Base-by-base conservation (phyloP, 2,888 invertebrate genomes). In the Drosophila nr. fundita region DNA sequence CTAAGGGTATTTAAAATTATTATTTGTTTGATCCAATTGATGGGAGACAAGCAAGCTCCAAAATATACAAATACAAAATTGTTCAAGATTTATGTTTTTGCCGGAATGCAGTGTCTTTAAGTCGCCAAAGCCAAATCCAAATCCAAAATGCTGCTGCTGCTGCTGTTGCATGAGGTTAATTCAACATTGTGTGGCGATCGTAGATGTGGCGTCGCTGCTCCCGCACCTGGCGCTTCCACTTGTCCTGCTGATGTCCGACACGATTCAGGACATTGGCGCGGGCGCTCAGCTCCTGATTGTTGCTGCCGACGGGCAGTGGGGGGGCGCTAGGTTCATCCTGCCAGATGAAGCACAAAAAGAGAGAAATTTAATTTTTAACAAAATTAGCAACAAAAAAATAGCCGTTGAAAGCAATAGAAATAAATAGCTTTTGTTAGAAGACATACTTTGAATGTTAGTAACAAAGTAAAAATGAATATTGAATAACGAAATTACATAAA, bases 111-210 rank as follows among this genome's bases (percentile, higher is more conserved):
- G 73, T 76, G 78, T 88, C 75, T 86, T 86, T 88, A 87, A 84
- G 83, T 87, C 80, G 83, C 75, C 78, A 52, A 64, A 45, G 71
- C 69, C 68, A 49, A 24, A 24, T 24, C 52, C 60, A 52, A 68
- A 45, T 5, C 21, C 5, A 21, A 21, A 21, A 2, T 42, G 42
- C 24, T 42, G 21, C 24, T 42, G 42, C 42, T 40, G 38, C 21
- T 42, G 42, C 15, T 45, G 45, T 21, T 45, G 11, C 34, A 10
- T 36, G 13, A 24, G 27, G n/a, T 94, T 95, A 99, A 94, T 99
- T 99, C 63, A 99, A 95, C 98, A 99, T 99, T 18, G 99, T 98
- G 93, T 99, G 99, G 72, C 98, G 95, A 93, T 99, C 99, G 92
- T 99, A 99, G 90, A 99, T 99, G 93, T 99, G 98, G 83, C 97